Conservation (phyloP, 2,797 vertebrate species). For the Gymnothorax javanicus region DNA sequence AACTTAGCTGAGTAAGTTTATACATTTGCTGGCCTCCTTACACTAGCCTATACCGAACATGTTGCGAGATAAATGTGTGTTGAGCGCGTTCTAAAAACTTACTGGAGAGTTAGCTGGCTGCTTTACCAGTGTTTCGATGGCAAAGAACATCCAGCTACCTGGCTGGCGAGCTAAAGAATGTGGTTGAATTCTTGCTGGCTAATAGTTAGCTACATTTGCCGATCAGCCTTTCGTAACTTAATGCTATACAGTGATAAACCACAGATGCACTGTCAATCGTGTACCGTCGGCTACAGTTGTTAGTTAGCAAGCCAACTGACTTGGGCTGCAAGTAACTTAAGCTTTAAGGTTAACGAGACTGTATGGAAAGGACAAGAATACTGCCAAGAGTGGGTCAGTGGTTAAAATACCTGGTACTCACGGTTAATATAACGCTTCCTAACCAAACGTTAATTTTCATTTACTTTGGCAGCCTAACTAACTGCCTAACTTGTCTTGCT, state of each 20-base stretch:
- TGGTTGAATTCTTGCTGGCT: neutral
- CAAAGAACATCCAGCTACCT: neutral
- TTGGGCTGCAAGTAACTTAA: too few species aligned
- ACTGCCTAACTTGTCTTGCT: neutral
- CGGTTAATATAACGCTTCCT: neutral
- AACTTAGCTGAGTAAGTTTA: constrained; percentile 36
- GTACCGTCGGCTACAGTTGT: neutral
- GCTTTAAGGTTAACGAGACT: neutral
- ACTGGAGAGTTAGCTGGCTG: neutral
- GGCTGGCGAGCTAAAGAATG: neutral
- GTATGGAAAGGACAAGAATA: neutral
- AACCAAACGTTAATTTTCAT: neutral
- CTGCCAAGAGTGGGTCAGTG: neutral
- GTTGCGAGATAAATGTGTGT: neutral
- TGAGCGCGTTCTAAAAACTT: neutral
- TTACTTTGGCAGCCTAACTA: neutral
- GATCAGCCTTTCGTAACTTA: neutral
- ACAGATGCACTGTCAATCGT: too few species aligned
- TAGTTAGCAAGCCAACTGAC: neutral
- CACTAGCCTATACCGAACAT: neutral
- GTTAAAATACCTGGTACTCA: neutral
- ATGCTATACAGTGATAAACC: too few species aligned
- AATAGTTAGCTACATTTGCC: neutral
- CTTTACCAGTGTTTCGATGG: neutral
- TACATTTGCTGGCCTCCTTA: neutral